Percentiles rank a stretch among this genome's conserved stretches.
Evolutionary conservation across 2,888 invertebrate genomes (phyloP).

Genomic region (Eutolmus rufibarbis): DNA sequence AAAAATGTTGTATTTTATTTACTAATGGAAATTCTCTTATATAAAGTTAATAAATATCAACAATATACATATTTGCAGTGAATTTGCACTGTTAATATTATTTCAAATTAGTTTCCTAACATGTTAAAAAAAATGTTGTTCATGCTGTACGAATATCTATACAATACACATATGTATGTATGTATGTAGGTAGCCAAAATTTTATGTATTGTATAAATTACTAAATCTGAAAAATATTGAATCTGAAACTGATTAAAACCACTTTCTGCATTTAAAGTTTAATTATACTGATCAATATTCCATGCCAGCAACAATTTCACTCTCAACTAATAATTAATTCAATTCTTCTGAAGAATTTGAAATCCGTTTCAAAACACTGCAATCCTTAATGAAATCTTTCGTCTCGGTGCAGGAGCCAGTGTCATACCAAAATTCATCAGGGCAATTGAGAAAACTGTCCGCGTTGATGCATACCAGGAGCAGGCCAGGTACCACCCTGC

Average conservation of each 20-base stretch:
- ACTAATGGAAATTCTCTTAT: no score
- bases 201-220: no score
- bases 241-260: background rate
- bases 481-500: background rate
- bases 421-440: background rate
- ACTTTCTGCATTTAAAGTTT: background rate
- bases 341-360: background rate
- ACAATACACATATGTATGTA: no score
- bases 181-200: no score
- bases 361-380: background rate
- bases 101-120: no score
- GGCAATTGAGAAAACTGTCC: background rate
- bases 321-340: background rate
- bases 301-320: background rate
- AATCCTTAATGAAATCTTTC: background rate
- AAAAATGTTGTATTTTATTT: no score
- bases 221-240: no score
- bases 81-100: no score
- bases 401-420: background rate
- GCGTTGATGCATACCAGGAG: background rate
- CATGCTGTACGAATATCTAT: no score
- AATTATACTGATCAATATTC: background rate
- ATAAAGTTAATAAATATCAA: no score
- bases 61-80: no score
- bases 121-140: no score